These are phyloP conservation scores for Aphelinus certus DNA, from an alignment of 1,140 invertebrate genomes.

Conservation along the genomic window DNA sequence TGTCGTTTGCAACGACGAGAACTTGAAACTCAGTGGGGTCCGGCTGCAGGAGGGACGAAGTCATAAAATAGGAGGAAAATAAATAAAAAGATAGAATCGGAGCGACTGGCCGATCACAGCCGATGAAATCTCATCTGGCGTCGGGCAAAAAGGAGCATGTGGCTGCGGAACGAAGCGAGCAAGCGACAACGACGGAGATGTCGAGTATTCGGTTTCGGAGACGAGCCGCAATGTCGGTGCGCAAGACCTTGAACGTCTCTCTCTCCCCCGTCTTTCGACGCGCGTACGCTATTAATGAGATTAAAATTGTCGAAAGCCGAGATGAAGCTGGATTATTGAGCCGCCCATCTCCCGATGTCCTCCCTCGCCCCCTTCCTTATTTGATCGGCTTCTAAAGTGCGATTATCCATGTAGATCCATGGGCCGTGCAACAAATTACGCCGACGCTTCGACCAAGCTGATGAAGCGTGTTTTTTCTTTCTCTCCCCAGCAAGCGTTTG, in stretches of 20 bases:
- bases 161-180: background rate
- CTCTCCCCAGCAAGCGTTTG: too few relatives aligned
- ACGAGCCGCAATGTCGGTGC: conserved; percentile 7
- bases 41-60: too few relatives aligned
- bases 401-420: too few relatives aligned
- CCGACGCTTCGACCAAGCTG: too few relatives aligned
- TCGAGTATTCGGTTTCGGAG: conserved; percentile 31
- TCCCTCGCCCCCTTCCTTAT: too few relatives aligned
- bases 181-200: background rate
- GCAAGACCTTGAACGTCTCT: conserved; percentile 23
- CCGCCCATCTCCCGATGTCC: too few relatives aligned
- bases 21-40: too few relatives aligned
- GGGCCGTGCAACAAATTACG: too few relatives aligned
- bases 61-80: background rate
- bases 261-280: background rate
- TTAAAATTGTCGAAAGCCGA: conserved; percentile 14
- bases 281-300: conserved; percentile 23
- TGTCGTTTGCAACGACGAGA: too few relatives aligned
- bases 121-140: conserved; percentile 31
- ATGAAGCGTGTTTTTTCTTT: too few relatives aligned
- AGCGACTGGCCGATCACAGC: background rate
- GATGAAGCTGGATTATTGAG: background rate
- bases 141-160: conserved; percentile 3
- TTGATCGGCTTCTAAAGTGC: too few relatives aligned
- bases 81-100: background rate